These are phyloP conservation scores for Patagioenas fasciata DNA, from an alignment of 2,113 vertebrate species.

Conservation along the genomic window DNA sequence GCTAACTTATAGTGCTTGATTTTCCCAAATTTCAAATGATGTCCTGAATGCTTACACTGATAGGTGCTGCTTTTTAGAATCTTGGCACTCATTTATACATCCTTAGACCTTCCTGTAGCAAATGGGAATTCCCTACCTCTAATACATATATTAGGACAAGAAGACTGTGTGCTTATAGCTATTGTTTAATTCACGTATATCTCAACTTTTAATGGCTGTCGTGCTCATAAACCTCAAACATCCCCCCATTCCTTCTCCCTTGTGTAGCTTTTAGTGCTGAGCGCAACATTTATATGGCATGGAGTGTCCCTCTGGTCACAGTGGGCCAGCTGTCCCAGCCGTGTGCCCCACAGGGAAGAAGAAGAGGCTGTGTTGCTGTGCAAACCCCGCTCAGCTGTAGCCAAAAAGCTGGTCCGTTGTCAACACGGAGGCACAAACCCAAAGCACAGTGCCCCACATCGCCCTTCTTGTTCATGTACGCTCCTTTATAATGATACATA, in stretches of 20 bases:
- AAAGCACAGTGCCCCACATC: not conserved
- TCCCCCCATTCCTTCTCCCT: not conserved
- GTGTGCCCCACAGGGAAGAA: not conserved
- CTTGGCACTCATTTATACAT: not conserved
- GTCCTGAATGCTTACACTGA: not conserved
- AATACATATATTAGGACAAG: not conserved
- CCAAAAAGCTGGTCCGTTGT: not conserved
- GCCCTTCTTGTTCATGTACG: not conserved
- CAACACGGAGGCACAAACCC: not conserved
- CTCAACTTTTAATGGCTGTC: not conserved
- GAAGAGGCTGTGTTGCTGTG: not conserved
- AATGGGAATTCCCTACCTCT: not conserved
- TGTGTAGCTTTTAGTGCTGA: not conserved
- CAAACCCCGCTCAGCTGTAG: not conserved
- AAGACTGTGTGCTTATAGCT: not conserved
- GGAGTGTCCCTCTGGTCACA: not conserved
- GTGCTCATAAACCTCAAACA: accelerated
- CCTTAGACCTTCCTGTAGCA: not conserved
- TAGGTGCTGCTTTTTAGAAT: not conserved
- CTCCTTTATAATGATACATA: not conserved
- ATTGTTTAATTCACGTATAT: not conserved
- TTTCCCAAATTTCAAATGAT: not conserved
- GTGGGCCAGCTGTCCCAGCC: not conserved
- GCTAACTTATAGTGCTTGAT: not conserved
- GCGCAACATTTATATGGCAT: accelerated